Evolutionary conservation across 2,888 invertebrate species (phyloP).

Genomic region (Cetonia aurata): DNA sequence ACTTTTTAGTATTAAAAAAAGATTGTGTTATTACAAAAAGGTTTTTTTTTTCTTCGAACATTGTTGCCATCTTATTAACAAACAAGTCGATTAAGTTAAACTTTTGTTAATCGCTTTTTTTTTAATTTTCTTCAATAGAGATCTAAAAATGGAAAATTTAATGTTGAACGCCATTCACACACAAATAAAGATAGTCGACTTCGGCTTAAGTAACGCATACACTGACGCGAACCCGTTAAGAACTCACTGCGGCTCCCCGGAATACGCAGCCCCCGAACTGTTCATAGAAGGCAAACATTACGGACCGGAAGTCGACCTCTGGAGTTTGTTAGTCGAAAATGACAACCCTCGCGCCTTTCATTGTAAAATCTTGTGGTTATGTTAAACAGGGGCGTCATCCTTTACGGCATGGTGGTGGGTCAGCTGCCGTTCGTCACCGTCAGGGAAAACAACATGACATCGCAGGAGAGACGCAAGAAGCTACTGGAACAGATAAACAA

Average conservation of each 20-base stretch:
- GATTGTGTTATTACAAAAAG: no score
- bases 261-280: conserved; percentile 84
- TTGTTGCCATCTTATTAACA: no score
- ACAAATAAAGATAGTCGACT: conserved; percentile 82
- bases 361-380: conserved; percentile 35
- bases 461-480: conserved; percentile 71
- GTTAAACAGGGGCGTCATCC: conserved; percentile 75
- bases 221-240: conserved; percentile 72
- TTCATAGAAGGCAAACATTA: conserved; percentile 78
- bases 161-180: conserved; percentile 77
- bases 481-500: conserved; percentile 76
- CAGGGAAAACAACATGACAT: conserved; percentile 63
- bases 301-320: conserved; percentile 82
- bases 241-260: conserved; percentile 84
- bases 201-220: conserved; percentile 81
- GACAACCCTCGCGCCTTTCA: conserved; percentile 24
- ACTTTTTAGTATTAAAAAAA: no score
- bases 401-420: conserved; percentile 82
- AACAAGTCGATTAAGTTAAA: no score
- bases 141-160: conserved; percentile 85
- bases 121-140: conserved; percentile 67
- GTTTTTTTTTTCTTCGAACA: no score
- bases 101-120: background rate
- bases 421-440: conserved; percentile 75
- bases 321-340: conserved; percentile 76